Base-by-base conservation (phyloP, 2,888 invertebrate genomes). In the Blera fallax region DNA sequence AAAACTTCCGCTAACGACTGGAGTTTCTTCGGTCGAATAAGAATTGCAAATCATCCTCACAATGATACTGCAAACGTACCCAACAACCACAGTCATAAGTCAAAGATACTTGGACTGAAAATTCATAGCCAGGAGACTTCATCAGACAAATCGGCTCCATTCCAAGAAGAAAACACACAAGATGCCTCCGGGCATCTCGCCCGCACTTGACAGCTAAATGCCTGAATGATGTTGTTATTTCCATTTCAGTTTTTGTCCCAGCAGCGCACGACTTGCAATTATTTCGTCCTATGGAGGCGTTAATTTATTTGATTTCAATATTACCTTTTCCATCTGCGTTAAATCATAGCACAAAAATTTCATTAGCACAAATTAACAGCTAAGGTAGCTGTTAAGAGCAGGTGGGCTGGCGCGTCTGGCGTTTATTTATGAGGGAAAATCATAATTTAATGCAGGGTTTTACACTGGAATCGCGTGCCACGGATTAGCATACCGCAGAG, bases 291-390 rank as follows among this genome's bases (percentile, higher is more conserved):
- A 5, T 34, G 56, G 18, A 27, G 16, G 14, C 52, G 52, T 27
- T 62, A 45, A 62, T 62, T 62, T 48, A 34, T 65, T 65, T 21
- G 7, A 34, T 48, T 52, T 52, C 24, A 37, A 21, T 52, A 24
- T 45, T 14, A 14, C 14, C 37, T 2, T 34, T n/a, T 37, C n/a
- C 8, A n/a, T 43, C 24, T 67, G 27, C 24, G 37, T 14, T 27
- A 11, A 40, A 16, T 54, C 67, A 54, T 40, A 54, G 54, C n/a
- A 69, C 29, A 37, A 7, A 37, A 7, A 54, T 43, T 70, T 70
- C 32, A 48, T 70, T 70, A 70, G 27, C 69, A 56, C 21, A 70
- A 56, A 70, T 69, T 69, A 70, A 32, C 29, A 56, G n/a, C 6
- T 32, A 18, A 3, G n/a, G 10, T 2, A n/a, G 32, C 11, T n/a